Conservation (phyloP, 2,113 vertebrate species). For the Oreamnos americanus region DNA sequence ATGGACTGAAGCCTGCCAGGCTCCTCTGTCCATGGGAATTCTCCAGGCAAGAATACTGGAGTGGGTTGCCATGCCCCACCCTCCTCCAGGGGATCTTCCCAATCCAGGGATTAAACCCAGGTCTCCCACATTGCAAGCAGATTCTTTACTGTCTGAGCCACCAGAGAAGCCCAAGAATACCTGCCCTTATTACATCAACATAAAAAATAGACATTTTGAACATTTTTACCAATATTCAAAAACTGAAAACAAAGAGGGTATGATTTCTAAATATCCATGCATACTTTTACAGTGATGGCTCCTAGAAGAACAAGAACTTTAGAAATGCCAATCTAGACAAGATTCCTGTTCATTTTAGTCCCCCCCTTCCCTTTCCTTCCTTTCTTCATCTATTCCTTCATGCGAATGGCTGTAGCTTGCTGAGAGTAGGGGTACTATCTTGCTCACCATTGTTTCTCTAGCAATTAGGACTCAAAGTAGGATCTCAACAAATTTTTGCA, state of each 20-base stretch:
- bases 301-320: background rate
- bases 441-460: background rate
- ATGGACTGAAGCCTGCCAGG: background rate
- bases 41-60: background rate
- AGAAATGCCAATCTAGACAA: background rate
- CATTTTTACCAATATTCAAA: background rate
- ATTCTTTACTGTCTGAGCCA: background rate
- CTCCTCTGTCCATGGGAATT: background rate
- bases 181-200: background rate
- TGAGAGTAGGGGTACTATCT: background rate
- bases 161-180: background rate
- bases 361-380: rapidly evolving
- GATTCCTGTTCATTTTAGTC: background rate
- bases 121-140: background rate
- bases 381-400: background rate
- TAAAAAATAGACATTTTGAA: background rate
- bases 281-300: background rate
- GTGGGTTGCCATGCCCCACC: background rate
- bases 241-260: background rate
- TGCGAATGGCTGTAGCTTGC: background rate
- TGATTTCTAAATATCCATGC: background rate
- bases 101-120: background rate
- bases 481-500: background rate
- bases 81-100: background rate
- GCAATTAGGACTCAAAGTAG: background rate